Evolutionary conservation across 2,888 invertebrate genomes (phyloP).

Genomic region (Trissolcus brochymenae): DNA sequence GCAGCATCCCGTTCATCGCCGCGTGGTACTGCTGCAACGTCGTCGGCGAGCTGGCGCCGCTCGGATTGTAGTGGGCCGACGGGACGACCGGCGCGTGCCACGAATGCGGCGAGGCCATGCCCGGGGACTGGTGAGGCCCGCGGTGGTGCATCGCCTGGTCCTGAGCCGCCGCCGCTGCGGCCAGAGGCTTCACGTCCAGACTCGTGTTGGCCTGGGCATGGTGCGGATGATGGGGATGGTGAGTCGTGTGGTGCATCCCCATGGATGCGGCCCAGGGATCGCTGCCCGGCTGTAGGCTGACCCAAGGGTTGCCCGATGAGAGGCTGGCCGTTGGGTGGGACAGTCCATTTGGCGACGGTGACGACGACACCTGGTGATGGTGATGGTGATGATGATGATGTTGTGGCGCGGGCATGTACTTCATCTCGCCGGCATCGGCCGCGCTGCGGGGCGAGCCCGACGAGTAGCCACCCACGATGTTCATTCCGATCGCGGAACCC

Average conservation of each 20-base stretch:
- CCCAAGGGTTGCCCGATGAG: slow-evolving; percentile 87
- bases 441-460: slow-evolving; percentile 91
- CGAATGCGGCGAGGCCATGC: slow-evolving; percentile 86
- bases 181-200: slow-evolving; percentile 87
- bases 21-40: slow-evolving; percentile 83
- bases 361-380: slow-evolving; percentile 82
- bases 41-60: slow-evolving; percentile 84
- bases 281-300: slow-evolving; percentile 85
- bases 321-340: slow-evolving; percentile 78
- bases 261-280: slow-evolving; percentile 88
- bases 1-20: slow-evolving; percentile 86
- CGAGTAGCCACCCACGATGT: slow-evolving; percentile 84
- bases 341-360: slow-evolving; percentile 82
- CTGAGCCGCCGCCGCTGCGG: slow-evolving; percentile 79
- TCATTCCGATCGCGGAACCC: slow-evolving; percentile 83
- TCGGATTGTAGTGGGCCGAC: slow-evolving; percentile 88
- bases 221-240: slow-evolving; percentile 84
- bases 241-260: slow-evolving; percentile 81
- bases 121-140: slow-evolving; percentile 75
- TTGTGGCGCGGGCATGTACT: slow-evolving; percentile 90
- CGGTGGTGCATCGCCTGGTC: slow-evolving; percentile 77
- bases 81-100: slow-evolving; percentile 94
- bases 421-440: slow-evolving; percentile 94
- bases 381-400: slow-evolving; percentile 90
- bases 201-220: slow-evolving; percentile 78